A percentile compares a stretch with the other conserved stretches of the same genome.
Conservation (phyloP, 2,113 vertebrate species). For the Lethenteron camtschaticum region DNA sequence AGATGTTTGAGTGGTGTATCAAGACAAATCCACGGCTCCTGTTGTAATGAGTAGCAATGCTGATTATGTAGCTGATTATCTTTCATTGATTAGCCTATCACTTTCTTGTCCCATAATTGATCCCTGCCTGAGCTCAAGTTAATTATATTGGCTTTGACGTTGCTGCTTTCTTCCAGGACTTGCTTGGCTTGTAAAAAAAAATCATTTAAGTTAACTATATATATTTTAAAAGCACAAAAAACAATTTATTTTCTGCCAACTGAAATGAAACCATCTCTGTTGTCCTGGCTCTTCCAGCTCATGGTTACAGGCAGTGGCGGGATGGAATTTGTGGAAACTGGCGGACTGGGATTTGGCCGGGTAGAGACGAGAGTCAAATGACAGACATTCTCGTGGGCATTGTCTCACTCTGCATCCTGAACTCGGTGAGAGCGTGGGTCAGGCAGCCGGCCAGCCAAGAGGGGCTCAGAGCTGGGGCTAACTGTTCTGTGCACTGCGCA, state of each 20-base stretch:
- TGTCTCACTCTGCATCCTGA: constrained; percentile 3
- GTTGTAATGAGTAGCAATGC: constrained; percentile 99
- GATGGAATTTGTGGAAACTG: constrained; percentile 2
- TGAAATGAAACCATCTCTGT: too few species aligned
- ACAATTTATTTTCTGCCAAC: too few species aligned
- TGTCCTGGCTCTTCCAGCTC: too few species aligned
- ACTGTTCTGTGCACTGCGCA: neutral
- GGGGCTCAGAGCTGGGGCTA: neutral
- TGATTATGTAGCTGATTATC: constrained; percentile 99
- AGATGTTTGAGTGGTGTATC: too few species aligned
- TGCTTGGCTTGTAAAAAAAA: constrained; percentile 97
- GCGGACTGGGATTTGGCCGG: constrained; percentile 2
- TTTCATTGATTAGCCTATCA: constrained; percentile 99
- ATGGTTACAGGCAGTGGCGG: neutral
- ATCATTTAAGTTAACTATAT: constrained; percentile 12
- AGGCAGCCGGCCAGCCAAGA: constrained; percentile 2
- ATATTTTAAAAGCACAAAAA: too few species aligned
- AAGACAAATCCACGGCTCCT: neutral
- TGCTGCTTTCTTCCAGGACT: constrained; percentile 49
- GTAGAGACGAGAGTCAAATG: constrained; percentile 4
- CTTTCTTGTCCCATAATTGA: constrained; percentile 99
- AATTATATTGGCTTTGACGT: constrained; percentile 99
- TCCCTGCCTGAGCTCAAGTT: constrained; percentile 99
- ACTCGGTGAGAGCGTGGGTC: constrained; percentile 3
- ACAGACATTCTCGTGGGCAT: constrained; percentile 1